A percentile compares a stretch with the other conserved stretches of the same genome.
Evolutionary conservation across 1,140 invertebrate genomes (phyloP).

Genomic region (Portunus trituberculatus): DNA sequence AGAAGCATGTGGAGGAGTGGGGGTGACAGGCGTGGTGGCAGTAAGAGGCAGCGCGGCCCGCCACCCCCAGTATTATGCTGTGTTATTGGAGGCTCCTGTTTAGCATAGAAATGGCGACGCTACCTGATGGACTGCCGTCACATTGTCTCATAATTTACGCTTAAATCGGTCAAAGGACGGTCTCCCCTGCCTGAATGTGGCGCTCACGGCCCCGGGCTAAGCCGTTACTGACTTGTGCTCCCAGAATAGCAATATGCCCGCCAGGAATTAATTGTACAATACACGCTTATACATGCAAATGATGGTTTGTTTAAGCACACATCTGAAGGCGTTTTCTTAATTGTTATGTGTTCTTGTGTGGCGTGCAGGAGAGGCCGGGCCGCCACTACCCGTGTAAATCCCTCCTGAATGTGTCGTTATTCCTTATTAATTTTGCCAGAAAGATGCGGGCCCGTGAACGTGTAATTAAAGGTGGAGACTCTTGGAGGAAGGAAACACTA

Average conservation of each 20-base stretch:
- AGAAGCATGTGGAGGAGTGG: slow-evolving; percentile 33
- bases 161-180: slow-evolving; percentile 76
- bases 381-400: background rate
- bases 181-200: slow-evolving; percentile 71
- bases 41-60: slow-evolving; percentile 61
- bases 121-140: slow-evolving; percentile 76
- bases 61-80: slow-evolving; percentile 74
- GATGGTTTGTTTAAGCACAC: slow-evolving; percentile 70
- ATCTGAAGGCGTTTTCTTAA: slow-evolving; percentile 73
- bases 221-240: slow-evolving; percentile 74
- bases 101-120: slow-evolving; percentile 76
- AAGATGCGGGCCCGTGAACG: slow-evolving; percentile 33
- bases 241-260: slow-evolving; percentile 73
- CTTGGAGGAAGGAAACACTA: background rate
- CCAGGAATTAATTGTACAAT: slow-evolving; percentile 74
- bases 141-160: slow-evolving; percentile 77
- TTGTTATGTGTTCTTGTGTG: slow-evolving; percentile 70
- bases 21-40: slow-evolving; percentile 63
- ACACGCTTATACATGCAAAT: slow-evolving; percentile 76
- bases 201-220: slow-evolving; percentile 63
- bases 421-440: slow-evolving; percentile 56
- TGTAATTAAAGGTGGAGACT: slow-evolving; percentile 38
- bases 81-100: slow-evolving; percentile 76
- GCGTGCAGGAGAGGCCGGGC: background rate
- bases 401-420: slow-evolving; percentile 25